Conservation (phyloP, 2,113 vertebrate species). For the Sebastes schlegelii region DNA sequence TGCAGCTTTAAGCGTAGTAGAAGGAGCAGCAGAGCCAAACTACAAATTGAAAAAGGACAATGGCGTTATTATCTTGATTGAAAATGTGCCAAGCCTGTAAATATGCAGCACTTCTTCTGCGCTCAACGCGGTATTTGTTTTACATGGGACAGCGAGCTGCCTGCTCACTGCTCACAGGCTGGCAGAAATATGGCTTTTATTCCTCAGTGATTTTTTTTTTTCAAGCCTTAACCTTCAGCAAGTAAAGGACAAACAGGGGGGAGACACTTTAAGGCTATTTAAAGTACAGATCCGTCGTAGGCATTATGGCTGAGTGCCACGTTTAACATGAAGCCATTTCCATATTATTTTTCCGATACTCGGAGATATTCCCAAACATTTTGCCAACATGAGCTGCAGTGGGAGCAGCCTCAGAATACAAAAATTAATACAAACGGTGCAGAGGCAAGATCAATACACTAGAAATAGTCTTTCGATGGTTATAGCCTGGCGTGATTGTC, state of each 20-base stretch:
- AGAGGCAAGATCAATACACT: conserved; percentile 12
- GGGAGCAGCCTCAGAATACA: not conserved
- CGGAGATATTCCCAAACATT: conserved; percentile 5
- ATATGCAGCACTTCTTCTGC: conserved; percentile 5
- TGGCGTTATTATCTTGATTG: conserved; percentile 43
- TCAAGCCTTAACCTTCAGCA: conserved; percentile 24
- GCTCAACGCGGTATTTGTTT: conserved; percentile 32
- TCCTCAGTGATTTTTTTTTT: conserved; percentile 31
- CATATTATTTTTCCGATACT: conserved; percentile 9
- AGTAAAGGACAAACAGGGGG: conserved; percentile 20
- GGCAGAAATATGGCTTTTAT: conserved; percentile 41
- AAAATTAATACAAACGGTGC: conserved; percentile 1
- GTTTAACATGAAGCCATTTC: conserved; percentile 1
- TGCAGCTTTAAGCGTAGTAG: not conserved
- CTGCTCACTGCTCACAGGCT: conserved; percentile 24
- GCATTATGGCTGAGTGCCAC: not conserved
- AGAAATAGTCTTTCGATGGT: not conserved
- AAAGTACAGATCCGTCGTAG: not conserved
- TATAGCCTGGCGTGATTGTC: not conserved
- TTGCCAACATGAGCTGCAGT: not conserved
- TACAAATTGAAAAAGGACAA: conserved; percentile 22
- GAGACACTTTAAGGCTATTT: conserved; percentile 6
- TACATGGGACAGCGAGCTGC: conserved; percentile 8
- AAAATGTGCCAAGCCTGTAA: conserved; percentile 27
- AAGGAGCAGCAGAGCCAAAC: not conserved